A percentile compares a stretch with the other conserved stretches of the same genome.
These are phyloP conservation scores for Vulpes ferrilata DNA, from an alignment of 2,113 vertebrate species.

Conservation along the genomic window DNA sequence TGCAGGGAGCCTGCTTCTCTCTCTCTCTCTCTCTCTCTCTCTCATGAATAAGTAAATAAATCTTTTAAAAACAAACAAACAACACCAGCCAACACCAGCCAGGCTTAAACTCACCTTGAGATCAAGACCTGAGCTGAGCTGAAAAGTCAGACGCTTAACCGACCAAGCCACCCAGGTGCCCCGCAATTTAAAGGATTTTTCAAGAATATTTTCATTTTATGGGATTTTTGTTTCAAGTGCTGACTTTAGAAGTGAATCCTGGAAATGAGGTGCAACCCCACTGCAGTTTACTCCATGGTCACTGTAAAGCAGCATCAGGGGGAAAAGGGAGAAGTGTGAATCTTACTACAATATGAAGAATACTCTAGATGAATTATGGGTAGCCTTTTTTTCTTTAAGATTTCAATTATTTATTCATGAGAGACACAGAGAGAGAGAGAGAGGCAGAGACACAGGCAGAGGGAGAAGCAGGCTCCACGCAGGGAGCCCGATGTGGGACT, in stretches of 20 bases:
- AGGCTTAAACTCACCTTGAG: neutral
- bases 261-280: neutral
- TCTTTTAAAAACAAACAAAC: too few relatives aligned
- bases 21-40: too few relatives aligned
- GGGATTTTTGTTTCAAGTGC: constrained; percentile 31
- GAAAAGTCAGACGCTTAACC: neutral
- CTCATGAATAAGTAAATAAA: too few relatives aligned
- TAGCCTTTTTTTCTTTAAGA: too few relatives aligned
- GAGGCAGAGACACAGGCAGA: too few relatives aligned
- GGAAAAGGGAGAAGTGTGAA: neutral
- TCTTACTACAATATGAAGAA: neutral
- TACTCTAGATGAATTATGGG: neutral
- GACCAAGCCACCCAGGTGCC: neutral
- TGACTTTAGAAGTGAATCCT: neutral
- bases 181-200: neutral
- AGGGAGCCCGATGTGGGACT: too few relatives aligned
- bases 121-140: neutral
- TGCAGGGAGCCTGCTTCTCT: too few relatives aligned
- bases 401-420: too few relatives aligned
- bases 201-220: constrained; percentile 17
- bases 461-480: too few relatives aligned
- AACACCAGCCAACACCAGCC: neutral
- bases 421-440: too few relatives aligned
- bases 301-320: neutral
- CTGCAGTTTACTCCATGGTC: neutral